Percentiles rank a stretch among this genome's conserved stretches.
Evolutionary conservation across 2,888 invertebrate species (phyloP).

Genomic region (Timandra comae): DNA sequence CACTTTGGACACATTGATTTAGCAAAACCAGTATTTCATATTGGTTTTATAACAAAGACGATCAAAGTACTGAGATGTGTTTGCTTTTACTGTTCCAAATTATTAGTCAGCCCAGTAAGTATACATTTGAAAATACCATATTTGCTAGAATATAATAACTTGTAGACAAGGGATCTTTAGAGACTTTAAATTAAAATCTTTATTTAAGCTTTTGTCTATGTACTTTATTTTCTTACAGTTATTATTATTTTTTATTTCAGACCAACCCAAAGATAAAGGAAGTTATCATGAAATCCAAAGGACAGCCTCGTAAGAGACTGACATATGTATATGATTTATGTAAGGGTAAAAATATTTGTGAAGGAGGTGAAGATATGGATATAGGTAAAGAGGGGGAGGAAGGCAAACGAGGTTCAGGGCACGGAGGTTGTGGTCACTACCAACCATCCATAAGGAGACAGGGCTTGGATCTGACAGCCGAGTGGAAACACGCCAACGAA

Average conservation of each 20-base stretch:
- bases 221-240: neutral
- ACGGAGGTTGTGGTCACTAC: constrained; percentile 98
- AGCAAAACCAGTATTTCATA: constrained; percentile 98
- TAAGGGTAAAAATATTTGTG: constrained; percentile 98
- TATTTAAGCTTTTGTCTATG: neutral
- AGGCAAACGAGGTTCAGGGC: constrained; percentile 77
- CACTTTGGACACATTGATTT: constrained; percentile 99
- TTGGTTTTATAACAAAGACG: constrained; percentile 97
- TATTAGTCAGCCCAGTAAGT: constrained; percentile 95
- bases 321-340: constrained; percentile 98
- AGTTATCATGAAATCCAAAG: constrained; percentile 96
- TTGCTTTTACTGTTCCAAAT: constrained; percentile 98
- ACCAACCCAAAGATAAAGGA: constrained; percentile 95
- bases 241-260: constrained; percentile 65
- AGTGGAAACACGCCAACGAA: constrained; percentile 99
- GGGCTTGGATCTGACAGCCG: constrained; percentile 95
- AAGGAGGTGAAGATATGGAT: constrained; percentile 99
- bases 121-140: neutral
- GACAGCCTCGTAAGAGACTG: constrained; percentile 95
- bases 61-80: constrained; percentile 99
- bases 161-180: too few species aligned
- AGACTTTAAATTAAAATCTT: constrained; percentile 9
- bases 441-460: constrained; percentile 94
- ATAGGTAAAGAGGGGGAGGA: constrained; percentile 86
- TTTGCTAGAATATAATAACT: too few species aligned